Percentiles rank a stretch among this genome's conserved stretches.
Evolutionary conservation across 2,113 vertebrate species (phyloP).

Genomic region (Emydocephalus ijimae): DNA sequence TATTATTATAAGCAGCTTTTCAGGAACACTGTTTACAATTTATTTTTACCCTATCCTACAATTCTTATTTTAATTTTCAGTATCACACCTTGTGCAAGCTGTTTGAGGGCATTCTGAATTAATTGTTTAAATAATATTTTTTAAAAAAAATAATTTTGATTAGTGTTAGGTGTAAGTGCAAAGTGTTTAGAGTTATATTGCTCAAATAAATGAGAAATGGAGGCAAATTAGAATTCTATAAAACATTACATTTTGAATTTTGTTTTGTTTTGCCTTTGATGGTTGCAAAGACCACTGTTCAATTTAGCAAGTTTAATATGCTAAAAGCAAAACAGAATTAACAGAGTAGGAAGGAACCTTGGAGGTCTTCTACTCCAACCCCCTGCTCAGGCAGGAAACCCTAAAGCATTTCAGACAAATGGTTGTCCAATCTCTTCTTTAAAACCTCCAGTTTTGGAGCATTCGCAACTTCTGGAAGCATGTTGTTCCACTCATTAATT

Average conservation of each 20-base stretch:
- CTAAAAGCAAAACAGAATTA: not conserved
- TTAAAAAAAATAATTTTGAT: not conserved
- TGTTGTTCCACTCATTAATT: no score
- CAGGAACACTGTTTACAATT: not conserved
- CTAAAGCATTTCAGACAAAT: no score
- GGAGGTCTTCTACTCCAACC: no score
- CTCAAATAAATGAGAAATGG: not conserved
- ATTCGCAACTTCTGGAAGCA: no score
- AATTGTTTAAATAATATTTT: not conserved
- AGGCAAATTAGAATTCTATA: not conserved
- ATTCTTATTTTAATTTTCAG: not conserved
- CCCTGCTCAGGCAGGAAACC: no score
- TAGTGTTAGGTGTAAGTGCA: not conserved
- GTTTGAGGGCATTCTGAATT: not conserved
- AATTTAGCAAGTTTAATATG: not conserved
- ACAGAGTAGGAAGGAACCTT: no score
- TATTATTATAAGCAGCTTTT: not conserved
- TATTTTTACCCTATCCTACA: no score
- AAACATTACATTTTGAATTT: not conserved
- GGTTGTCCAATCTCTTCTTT: no score
- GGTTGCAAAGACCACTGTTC: not conserved
- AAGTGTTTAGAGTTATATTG: not conserved
- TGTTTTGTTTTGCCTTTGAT: not conserved
- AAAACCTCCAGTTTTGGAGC: no score
- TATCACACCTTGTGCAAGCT: not conserved